Evolutionary conservation across 2,888 invertebrate species (phyloP).

Genomic region (Caenorhabditis macrosperma): DNA sequence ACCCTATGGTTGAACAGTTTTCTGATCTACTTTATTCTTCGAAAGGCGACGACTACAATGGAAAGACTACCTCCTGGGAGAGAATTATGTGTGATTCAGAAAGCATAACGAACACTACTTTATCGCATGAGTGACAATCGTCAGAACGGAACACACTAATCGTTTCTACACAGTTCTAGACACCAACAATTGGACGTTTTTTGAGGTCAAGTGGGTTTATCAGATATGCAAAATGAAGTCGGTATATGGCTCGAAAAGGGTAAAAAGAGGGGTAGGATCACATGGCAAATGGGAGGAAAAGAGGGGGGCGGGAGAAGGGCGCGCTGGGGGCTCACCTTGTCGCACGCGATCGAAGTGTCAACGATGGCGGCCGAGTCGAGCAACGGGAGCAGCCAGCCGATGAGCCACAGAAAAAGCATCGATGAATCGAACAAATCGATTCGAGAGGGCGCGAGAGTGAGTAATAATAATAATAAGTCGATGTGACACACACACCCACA

Average conservation of each 20-base stretch:
- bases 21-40: too few species aligned
- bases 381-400: conserved; percentile 29
- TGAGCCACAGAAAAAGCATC: conserved; percentile 47
- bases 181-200: too few species aligned
- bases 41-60: too few species aligned
- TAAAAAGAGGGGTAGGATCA: neutral
- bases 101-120: too few species aligned
- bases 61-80: too few species aligned
- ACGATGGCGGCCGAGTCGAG: conserved; percentile 45
- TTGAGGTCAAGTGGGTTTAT: neutral
- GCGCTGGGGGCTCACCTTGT: conserved; percentile 57
- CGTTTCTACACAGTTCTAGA: too few species aligned
- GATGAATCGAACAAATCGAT: neutral
- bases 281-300: neutral
- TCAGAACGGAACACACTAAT: too few species aligned
- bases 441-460: neutral
- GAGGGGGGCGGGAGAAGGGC: neutral
- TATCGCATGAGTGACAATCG: too few species aligned
- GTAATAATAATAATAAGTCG: neutral
- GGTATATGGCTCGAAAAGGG: neutral
- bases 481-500: neutral
- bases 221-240: neutral
- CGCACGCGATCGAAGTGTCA: conserved; percentile 68
- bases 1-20: too few species aligned
- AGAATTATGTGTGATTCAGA: too few species aligned